Base-by-base conservation (phyloP, 1,140 invertebrate genomes). In the Drosophila orosa region DNA sequence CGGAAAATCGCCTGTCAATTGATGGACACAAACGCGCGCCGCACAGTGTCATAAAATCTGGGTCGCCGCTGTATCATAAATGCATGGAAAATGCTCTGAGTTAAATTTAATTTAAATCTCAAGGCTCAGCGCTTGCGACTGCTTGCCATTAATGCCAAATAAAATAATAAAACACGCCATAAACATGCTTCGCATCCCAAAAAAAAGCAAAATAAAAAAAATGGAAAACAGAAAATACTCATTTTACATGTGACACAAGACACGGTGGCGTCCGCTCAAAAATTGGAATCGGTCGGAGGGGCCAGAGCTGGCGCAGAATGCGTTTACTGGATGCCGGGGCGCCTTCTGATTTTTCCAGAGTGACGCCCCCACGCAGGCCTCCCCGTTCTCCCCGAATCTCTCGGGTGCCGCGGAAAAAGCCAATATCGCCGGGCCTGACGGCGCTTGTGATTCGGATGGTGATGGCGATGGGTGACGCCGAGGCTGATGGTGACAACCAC, bases 401-500 rank as follows among this genome's bases (percentile, higher is more conserved):
- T 27, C 31, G n/a, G 68, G 17, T 15, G 3, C 19, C 50, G 50
- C 50, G 50, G 50, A 68, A 83, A 89, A 87, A 87, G 84, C 84
- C 84, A 89, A 89, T 89, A 89, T 84, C 74, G 74, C 54, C 57
- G 82, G 48, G 56, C 60, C 60, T 83, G 69, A 76, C 71, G 80
- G 71, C 65, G 48, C 62, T 55, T 45, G 66, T 79, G 74, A 78
- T 35, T 75, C 61, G 65, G 50, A 58, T 35, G 50, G 50, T 44
- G 66, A 58, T 67, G 52, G 42, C 17, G 65, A 73, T 66, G 80
- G 71, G 72, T 81, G 78, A 81, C 29, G 74, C 67, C 54, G 73
- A 67, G 66, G 61, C 45, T 84, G 84, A 87, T 89, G 84, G 84
- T 89, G 84, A 87, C 84, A 87, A 72, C 73, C 84, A 83, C 80